These are phyloP conservation scores for Semnopithecus entellus DNA, from an alignment of 2,113 vertebrate species.

Conservation along the genomic window DNA sequence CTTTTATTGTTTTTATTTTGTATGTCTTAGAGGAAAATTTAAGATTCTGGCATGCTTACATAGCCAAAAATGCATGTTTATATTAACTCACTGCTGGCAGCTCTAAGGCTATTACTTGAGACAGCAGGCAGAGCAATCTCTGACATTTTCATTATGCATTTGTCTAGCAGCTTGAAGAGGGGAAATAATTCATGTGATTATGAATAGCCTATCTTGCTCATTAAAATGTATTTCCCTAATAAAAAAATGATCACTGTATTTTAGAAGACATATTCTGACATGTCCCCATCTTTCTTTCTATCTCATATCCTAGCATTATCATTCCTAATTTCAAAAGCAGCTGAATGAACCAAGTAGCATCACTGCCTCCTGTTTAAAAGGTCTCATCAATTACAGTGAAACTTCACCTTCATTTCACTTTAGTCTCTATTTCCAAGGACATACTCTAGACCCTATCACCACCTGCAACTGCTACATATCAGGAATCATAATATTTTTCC, in stretches of 20 bases:
- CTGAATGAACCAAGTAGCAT: not conserved
- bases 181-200: conserved; percentile 34
- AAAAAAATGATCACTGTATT: not conserved
- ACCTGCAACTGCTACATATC: not conserved
- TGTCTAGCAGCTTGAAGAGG: conserved; percentile 2
- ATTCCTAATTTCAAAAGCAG: not conserved
- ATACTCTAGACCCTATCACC: not conserved
- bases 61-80: conserved; percentile 26
- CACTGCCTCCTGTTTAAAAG: not conserved
- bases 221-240: conserved; percentile 39
- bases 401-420: not conserved
- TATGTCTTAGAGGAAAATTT: conserved; percentile 35
- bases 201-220: not conserved
- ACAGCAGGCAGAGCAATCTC: not conserved
- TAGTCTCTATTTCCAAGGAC: not conserved
- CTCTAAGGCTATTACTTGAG: conserved; percentile 9
- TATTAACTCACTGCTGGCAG: not conserved
- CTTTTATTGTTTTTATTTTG: conserved; percentile 58
- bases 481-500: not conserved
- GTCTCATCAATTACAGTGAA: not conserved
- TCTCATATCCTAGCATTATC: not conserved
- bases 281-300: not conserved
- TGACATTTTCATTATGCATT: conserved; percentile 17
- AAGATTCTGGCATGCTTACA: not conserved
- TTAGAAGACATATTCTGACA: not conserved